A percentile compares a stretch with the other conserved stretches of the same genome.
phyloP scores from a whole-genome alignment of 2,888 invertebrate species.

The Dexiosoma caninum region DNA sequence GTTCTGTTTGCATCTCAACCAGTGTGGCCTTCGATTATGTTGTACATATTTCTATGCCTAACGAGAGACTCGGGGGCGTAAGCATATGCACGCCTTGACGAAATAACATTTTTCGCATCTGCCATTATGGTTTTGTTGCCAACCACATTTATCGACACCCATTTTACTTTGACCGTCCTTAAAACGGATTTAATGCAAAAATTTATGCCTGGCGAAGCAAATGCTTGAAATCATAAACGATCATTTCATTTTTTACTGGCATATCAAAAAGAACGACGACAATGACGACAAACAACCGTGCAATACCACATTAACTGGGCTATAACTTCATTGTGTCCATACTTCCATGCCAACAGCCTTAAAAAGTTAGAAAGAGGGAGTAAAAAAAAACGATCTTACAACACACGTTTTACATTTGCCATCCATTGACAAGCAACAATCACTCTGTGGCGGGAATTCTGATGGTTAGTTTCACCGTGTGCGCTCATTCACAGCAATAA shows the following conservation, averaged over 20 bases:
- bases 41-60: constrained; percentile 14
- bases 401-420: constrained; percentile 42
- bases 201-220: constrained; percentile 43
- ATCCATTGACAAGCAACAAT: neutral
- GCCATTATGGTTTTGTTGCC: constrained; percentile 49
- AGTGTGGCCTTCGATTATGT: constrained; percentile 62
- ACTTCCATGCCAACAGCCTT: neutral
- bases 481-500: constrained; percentile 74
- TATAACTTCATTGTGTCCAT: neutral
- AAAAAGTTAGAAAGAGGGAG: neutral
- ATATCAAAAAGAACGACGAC: neutral
- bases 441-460: constrained; percentile 60
- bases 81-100: constrained; percentile 40
- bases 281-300: constrained; percentile 51
- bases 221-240: constrained; percentile 58
- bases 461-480: constrained; percentile 72
- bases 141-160: constrained; percentile 57
- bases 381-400: neutral
- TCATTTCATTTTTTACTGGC: neutral
- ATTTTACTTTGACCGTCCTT: neutral
- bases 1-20: constrained; percentile 18
- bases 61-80: constrained; percentile 33
- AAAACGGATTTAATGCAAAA: neutral
- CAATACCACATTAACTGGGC: constrained; percentile 44
- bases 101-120: constrained; percentile 47